phyloP scores from a whole-genome alignment of 2,113 vertebrate genomes.

The Clupea harengus region DNA sequence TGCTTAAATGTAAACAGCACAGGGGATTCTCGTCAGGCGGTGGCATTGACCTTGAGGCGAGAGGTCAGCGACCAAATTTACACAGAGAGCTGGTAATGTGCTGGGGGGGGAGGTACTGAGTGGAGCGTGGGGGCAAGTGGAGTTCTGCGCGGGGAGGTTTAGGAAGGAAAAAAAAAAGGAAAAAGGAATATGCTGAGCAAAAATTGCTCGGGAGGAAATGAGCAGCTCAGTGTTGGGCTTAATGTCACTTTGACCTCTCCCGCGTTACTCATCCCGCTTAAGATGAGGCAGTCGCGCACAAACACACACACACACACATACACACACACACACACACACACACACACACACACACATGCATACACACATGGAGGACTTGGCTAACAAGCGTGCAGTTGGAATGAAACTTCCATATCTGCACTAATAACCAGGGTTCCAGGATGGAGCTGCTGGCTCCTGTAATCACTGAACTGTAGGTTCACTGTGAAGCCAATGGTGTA shows the following conservation, averaged over 20 bases:
- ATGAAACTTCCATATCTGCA: neutral
- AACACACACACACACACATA: neutral
- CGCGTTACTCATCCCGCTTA: slow-evolving; percentile 19
- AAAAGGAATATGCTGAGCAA: slow-evolving; percentile 8
- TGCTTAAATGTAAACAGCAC: neutral
- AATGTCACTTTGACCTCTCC: slow-evolving; percentile 30
- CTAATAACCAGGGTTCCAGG: neutral
- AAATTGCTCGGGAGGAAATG: neutral
- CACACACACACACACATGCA: neutral
- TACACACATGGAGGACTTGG: neutral
- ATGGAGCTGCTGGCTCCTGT: neutral
- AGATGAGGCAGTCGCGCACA: neutral
- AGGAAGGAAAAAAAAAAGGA: neutral
- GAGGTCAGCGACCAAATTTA: neutral
- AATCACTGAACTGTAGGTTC: neutral
- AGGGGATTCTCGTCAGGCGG: neutral
- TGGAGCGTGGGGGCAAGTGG: neutral
- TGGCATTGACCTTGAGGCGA: neutral
- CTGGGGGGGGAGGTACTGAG: neutral
- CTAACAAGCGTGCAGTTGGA: neutral
- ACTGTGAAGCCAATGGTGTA: neutral
- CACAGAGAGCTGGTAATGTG: neutral
- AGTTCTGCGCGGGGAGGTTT: neutral
- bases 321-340: neutral
- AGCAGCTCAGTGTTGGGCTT: slow-evolving; percentile 18